Percentiles rank a stretch among this genome's conserved stretches.
phyloP scores from a whole-genome alignment of 2,797 vertebrate genomes.

The Petrocephalus sullivani region DNA sequence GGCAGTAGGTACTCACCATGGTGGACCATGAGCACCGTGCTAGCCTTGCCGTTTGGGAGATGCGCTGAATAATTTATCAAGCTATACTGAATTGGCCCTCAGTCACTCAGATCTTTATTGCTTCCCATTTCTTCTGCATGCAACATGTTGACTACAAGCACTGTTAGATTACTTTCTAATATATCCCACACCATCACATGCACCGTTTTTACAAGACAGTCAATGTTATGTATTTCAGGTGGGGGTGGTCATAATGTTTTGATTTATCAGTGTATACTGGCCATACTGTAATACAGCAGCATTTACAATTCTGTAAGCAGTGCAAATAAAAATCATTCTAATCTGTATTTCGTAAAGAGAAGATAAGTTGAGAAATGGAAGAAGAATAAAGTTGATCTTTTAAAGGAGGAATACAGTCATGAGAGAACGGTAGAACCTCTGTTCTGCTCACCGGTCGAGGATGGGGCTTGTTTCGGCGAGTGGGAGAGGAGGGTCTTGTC shows the following conservation, averaged over 20 bases:
- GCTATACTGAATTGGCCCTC: neutral
- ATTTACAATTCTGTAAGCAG: neutral
- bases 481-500: constrained; percentile 59
- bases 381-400: neutral
- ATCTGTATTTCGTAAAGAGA: neutral
- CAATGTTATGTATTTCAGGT: neutral
- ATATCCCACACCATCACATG: neutral
- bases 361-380: too few species aligned
- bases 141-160: neutral
- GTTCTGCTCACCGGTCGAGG: constrained; percentile 54
- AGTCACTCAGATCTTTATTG: neutral
- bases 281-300: neutral
- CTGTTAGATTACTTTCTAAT: neutral
- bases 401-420: neutral
- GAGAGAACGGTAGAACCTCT: neutral
- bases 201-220: neutral
- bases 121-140: neutral
- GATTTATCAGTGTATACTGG: neutral
- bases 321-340: neutral
- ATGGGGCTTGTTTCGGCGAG: constrained; percentile 68
- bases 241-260: neutral
- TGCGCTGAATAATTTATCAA: neutral
- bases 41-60: neutral
- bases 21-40: neutral
- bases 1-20: neutral